Conservation (phyloP, 2,113 vertebrate species). For the Brienomyrus brachyistius region DNA sequence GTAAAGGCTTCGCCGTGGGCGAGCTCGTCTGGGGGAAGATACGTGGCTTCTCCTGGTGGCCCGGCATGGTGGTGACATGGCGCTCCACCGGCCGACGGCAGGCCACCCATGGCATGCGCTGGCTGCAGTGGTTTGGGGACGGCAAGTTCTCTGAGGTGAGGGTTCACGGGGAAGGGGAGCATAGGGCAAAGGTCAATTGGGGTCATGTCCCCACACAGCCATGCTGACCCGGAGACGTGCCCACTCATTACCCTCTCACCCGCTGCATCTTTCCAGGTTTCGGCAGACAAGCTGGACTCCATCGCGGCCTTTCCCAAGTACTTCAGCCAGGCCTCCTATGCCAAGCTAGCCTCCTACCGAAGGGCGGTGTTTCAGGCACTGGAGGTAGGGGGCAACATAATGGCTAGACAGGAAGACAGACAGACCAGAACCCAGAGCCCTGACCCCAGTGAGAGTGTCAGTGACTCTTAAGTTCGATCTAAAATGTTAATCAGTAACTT, state of each 20-base stretch:
- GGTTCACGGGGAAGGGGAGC: not conserved
- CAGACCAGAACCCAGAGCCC: not conserved
- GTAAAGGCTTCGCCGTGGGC: conserved; percentile 61
- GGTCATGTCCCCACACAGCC: not conserved
- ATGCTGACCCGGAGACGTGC: not conserved
- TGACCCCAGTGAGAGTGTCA: not conserved
- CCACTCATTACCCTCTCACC: not conserved
- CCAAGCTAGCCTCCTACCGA: conserved; percentile 67
- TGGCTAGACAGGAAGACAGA: not conserved
- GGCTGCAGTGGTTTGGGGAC: conserved; percentile 78
- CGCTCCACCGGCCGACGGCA: conserved; percentile 32
- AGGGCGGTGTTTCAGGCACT: conserved; percentile 73
- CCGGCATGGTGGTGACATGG: conserved; percentile 62
- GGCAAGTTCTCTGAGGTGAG: conserved; percentile 73
- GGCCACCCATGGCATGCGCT: conserved; percentile 49
- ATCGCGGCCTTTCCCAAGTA: conserved; percentile 64
- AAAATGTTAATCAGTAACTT: not conserved
- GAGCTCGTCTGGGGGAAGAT: conserved; percentile 79
- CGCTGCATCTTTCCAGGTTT: conserved; percentile 51
- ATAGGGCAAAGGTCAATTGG: not conserved
- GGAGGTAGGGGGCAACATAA: conserved; percentile 60
- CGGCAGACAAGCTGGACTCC: conserved; percentile 58
- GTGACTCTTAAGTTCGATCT: not conserved
- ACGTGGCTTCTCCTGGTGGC: conserved; percentile 74
- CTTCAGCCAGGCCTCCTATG: conserved; percentile 70